These are phyloP conservation scores for Orchesella cincta DNA, from an alignment of 1,140 invertebrate species.

Conservation along the genomic window DNA sequence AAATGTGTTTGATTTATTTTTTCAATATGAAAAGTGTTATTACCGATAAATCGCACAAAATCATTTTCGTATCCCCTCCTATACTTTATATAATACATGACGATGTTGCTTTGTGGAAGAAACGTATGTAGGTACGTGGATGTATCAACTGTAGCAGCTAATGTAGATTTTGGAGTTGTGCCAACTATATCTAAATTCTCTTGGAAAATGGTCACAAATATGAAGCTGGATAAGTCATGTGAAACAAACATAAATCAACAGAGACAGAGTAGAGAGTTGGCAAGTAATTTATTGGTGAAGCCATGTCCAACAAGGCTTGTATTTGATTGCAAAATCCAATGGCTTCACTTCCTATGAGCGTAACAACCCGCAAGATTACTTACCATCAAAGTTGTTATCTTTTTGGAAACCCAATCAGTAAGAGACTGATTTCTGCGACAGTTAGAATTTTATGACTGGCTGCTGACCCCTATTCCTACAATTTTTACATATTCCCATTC, in stretches of 20 bases:
- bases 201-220: slow-evolving; percentile 25
- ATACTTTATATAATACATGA: too few relatives aligned
- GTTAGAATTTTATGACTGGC: slow-evolving; percentile 17
- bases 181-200: not conserved
- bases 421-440: not conserved
- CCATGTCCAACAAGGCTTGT: not conserved
- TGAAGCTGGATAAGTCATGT: slow-evolving; percentile 28
- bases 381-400: not conserved
- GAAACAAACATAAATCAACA: slow-evolving; percentile 29
- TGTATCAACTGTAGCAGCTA: too few relatives aligned
- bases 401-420: not conserved
- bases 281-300: slow-evolving; percentile 20
- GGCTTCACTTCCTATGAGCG: not conserved
- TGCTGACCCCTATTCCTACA: too few relatives aligned
- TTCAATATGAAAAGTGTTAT: too few relatives aligned
- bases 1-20: too few relatives aligned
- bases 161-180: too few relatives aligned
- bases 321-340: not conserved
- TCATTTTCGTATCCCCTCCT: too few relatives aligned
- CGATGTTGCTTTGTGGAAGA: too few relatives aligned
- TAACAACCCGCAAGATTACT: not conserved
- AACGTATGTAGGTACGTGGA: too few relatives aligned
- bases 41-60: too few relatives aligned
- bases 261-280: slow-evolving; percentile 18
- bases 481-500: too few relatives aligned